Conservation (phyloP, 2,113 vertebrate genomes). For the Lota lota region DNA sequence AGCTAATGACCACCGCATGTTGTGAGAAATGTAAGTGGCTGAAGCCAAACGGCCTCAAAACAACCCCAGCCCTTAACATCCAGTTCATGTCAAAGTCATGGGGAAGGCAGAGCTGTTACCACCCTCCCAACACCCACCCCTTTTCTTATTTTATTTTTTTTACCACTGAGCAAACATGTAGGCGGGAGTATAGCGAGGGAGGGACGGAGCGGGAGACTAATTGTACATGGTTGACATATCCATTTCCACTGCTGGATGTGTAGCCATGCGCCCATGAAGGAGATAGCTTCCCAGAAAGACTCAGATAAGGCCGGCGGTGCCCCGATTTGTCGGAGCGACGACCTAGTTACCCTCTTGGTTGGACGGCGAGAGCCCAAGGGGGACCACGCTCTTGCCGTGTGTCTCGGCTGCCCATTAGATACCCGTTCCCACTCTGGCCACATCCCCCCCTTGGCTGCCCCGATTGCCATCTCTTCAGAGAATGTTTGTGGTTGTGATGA, state of each 20-base stretch:
- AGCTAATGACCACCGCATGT: background rate
- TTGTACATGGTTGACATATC: constrained; percentile 57
- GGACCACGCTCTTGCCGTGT: too few relatives aligned
- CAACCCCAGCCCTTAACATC: constrained; percentile 5
- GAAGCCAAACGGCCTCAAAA: constrained; percentile 5
- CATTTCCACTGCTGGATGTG: constrained; percentile 62
- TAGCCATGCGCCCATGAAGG: constrained; percentile 61
- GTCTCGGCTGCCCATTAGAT: too few relatives aligned
- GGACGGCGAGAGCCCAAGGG: background rate
- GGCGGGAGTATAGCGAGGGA: constrained; percentile 24
- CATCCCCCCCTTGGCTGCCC: background rate
- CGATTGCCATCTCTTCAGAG: constrained; percentile 19
- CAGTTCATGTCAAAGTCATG: constrained; percentile 34
- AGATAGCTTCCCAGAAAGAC: constrained; percentile 54
- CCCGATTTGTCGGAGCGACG: constrained; percentile 50
- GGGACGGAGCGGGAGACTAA: constrained; percentile 39
- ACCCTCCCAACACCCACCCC: too few relatives aligned
- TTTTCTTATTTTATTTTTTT: background rate
- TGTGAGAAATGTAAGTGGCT: too few relatives aligned
- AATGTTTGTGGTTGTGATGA: constrained; percentile 47
- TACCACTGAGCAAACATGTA: background rate
- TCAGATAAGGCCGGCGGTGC: constrained; percentile 42
- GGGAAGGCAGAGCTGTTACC: too few relatives aligned
- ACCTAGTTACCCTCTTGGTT: constrained; percentile 57
- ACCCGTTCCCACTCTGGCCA: background rate